Percentiles rank a stretch among this genome's conserved stretches.
These are phyloP conservation scores for Penaeus vannamei DNA, from an alignment of 1,140 invertebrate species.

Conservation along the genomic window DNA sequence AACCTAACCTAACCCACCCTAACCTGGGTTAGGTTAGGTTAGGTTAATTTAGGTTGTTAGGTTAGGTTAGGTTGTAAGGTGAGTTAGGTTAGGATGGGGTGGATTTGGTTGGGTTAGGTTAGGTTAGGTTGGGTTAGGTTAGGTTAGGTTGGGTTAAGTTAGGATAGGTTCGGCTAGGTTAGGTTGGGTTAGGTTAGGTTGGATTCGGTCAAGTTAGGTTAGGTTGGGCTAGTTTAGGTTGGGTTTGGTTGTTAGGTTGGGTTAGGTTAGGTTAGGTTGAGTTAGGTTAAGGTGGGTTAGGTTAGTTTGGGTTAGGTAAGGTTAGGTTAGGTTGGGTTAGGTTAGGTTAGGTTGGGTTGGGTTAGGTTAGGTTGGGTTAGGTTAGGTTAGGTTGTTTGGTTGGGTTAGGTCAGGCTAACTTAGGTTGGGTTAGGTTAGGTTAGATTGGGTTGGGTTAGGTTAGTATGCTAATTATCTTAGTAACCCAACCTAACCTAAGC, in stretches of 20 bases:
- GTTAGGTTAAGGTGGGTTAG: slow-evolving; percentile 8
- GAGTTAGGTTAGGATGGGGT: background rate
- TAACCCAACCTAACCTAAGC: too few relatives aligned
- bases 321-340: slow-evolving; percentile 17
- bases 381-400: slow-evolving; percentile 46
- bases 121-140: slow-evolving; percentile 10
- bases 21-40: background rate
- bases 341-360: slow-evolving; percentile 5
- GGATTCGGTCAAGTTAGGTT: background rate
- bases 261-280: slow-evolving; percentile 13
- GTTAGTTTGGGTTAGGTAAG: slow-evolving; percentile 11
- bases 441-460: slow-evolving; percentile 38
- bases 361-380: slow-evolving; percentile 30
- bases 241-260: too few relatives aligned
- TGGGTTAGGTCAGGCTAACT: slow-evolving; percentile 40
- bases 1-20: too few relatives aligned
- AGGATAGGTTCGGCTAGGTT: slow-evolving; percentile 5
- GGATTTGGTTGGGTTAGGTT: slow-evolving; percentile 5
- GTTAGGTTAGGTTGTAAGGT: slow-evolving; percentile 6
- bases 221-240: slow-evolving; percentile 8
- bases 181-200: slow-evolving; percentile 17
- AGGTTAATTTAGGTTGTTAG: too few relatives aligned
- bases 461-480: too few relatives aligned
- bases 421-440: slow-evolving; percentile 39
- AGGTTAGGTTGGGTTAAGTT: slow-evolving; percentile 13